Conservation (phyloP, 2,113 vertebrate species). For the Ellobius talpinus region DNA sequence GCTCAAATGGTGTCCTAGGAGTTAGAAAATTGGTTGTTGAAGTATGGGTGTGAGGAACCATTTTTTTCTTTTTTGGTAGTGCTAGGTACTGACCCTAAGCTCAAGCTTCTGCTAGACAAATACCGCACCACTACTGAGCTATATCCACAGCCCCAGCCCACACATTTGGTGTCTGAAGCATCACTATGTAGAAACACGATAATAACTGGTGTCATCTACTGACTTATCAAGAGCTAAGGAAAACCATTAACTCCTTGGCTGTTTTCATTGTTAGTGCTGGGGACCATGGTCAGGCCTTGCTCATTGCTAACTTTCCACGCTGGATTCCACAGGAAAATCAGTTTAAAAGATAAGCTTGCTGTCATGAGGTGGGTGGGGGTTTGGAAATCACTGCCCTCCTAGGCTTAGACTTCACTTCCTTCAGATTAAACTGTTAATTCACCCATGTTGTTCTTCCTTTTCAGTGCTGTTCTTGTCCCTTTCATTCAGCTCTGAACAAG, state of each 20-base stretch:
- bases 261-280: not conserved
- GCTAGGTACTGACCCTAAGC: not conserved
- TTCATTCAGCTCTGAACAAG: not conserved
- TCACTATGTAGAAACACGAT: not conserved
- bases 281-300: not conserved
- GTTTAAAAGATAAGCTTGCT: not conserved
- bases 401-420: conserved; percentile 14
- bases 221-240: conserved; percentile 17
- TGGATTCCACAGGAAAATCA: conserved; percentile 13
- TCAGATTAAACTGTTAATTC: conserved; percentile 1
- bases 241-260: not conserved
- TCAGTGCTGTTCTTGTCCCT: conserved; percentile 23
- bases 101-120: not conserved
- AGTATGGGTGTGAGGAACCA: not conserved
- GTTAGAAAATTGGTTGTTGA: not conserved
- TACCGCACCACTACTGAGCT: not conserved
- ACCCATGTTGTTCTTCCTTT: conserved; percentile 38
- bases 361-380: not conserved
- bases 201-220: not conserved
- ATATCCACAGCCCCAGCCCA: no score
- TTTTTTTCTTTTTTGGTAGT: not conserved
- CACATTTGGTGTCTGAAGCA: not conserved
- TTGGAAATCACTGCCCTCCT: not conserved
- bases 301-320: not conserved
- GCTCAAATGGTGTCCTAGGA: not conserved